Evolutionary conservation across 2,888 invertebrate genomes (phyloP), one percentile per base, ranked within the genome.

Genomic region (Eupsilia transversa): DNA sequence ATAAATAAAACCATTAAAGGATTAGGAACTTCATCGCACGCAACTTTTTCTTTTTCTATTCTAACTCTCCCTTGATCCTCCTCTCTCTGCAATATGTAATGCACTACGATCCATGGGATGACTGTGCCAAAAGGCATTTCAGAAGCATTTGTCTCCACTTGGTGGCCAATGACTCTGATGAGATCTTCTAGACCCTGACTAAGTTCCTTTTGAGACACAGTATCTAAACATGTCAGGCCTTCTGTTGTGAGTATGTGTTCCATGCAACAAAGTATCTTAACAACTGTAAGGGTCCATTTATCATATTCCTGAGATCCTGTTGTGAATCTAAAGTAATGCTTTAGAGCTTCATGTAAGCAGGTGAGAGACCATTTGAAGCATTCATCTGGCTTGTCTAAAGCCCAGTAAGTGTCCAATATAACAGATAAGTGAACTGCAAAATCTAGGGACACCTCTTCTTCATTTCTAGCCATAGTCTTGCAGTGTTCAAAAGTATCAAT

Each of bases 21-120:
- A 65, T 97, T 96, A 3, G 98, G 98, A 38, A 98, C 94, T 74
- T 97, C 97, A 81, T 97, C 97, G 86, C 90, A 88, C 20, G 96
- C 94, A 59, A 95, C 94, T 82, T 93, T 94, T 83, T 94, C 96
- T 76, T 89, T 92, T 33, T 94, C 94, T 65, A 93, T 93, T 82
- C 96, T 96, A 0, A 97, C 97, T 79, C 97, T 97, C 59, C 97
- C 97, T 84, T 97, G 97, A 87, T 98, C 98, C 90, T 98, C 98
- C 86, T 98, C 97, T 88, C 97, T 97, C 90, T 98, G 97, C 67
- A 99, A 95, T 82, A 99, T 97, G 87, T 97, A 97, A 94, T 99
- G 98, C 86, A 99, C 95, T 74, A 99, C 95, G 75, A 98, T 97
- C 99, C 99, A 99, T 9, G 98, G 98, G 7, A 97, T 93, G 23